Evolutionary conservation across 1,140 invertebrate species (phyloP), one percentile per base, ranked within the genome.

Genomic region (Eriosoma lanigerum): DNA sequence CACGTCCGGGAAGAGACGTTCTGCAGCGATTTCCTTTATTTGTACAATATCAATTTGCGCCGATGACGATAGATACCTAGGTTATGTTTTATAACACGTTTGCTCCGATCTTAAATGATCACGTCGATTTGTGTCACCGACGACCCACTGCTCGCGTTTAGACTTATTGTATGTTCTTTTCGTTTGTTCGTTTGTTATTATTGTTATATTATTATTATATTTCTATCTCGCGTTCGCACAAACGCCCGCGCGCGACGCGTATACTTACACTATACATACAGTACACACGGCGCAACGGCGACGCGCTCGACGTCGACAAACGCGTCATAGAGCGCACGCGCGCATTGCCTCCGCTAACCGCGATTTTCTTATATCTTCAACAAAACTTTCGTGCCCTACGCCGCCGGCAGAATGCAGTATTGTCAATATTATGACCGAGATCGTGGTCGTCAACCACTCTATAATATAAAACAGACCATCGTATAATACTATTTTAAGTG

Each of bases 231-330:
- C 52, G 8, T 38, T 56, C 29, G 44, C 26, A 73, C 46, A 73
- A 73, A 46, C 10, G 70, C 50, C 70, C 68, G 46, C 68, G 48
- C 46, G 66, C 66, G 26, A 17, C 44, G 66, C 44, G 38, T 70
- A 70, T 24, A 62, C 26, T n/a, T 46, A 26, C 26, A 68, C 54
- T n/a, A n/a, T n/a, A n/a, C n/a, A n/a, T n/a, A n/a, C n/a, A n/a
- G 17, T 24, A 56, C 24, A 24, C 24, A 68, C 64, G 21, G 64
- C 60, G 64, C 64, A 1, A 15, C 21, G 66, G 24, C 66, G 44
- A 29, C 56, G 6, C 50, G 17, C 60, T 8, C 60, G 26, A 15
- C 26, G 60, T 17, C 17, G 17, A 15, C 60, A 15, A 5, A 26
- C 60, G 24, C 21, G 21, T 3, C 54, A 9, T 15, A 29, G 38